phyloP scores from a whole-genome alignment of 2,888 invertebrate species.

The Seladonia tumulorum region DNA sequence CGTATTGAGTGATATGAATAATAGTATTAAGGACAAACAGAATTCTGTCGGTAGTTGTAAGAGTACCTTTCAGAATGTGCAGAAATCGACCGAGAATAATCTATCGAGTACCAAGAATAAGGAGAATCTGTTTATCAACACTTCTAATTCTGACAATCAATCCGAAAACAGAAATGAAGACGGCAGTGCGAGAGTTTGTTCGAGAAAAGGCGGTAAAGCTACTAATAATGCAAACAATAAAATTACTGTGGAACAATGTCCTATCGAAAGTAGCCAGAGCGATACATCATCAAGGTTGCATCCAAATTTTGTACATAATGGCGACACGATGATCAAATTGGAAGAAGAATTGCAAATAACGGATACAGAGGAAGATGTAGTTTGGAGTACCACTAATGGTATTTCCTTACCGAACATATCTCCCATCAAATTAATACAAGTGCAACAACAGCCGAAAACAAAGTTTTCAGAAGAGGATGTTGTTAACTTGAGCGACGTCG shows the following conservation, averaged over 20 bases:
- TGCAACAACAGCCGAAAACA: conserved; percentile 83
- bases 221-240: background rate
- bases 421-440: conserved; percentile 51
- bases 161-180: background rate
- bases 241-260: background rate
- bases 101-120: background rate
- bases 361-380: conserved; percentile 54
- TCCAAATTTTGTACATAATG: background rate
- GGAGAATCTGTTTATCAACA: background rate
- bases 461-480: conserved; percentile 84
- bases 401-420: background rate
- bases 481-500: conserved; percentile 86
- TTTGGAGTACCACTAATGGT: background rate
- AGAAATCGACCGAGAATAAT: background rate
- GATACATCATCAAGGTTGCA: background rate
- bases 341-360: conserved; percentile 60
- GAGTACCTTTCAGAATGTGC: background rate
- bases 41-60: background rate
- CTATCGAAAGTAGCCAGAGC: background rate
- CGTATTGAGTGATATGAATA: background rate
- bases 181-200: background rate
- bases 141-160: background rate
- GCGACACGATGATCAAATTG: conserved; percentile 37
- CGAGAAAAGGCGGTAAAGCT: background rate
- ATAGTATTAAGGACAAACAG: background rate